Conservation (phyloP, 2,888 invertebrate species). For the Cerastoderma edule region DNA sequence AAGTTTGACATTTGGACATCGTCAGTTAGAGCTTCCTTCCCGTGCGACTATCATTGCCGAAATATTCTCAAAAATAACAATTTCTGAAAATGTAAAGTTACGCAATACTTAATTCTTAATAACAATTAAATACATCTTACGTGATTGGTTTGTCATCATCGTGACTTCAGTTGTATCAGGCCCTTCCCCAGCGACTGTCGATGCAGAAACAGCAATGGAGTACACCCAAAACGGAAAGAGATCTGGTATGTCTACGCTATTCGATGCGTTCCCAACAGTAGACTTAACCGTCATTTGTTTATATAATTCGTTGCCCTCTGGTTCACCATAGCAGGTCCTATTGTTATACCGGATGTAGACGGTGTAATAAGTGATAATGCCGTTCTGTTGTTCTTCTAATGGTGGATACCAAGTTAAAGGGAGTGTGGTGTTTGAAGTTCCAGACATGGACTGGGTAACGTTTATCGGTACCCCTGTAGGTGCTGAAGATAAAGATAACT, state of each 20-base stretch:
- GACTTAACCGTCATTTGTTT: too few relatives aligned
- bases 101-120: too few relatives aligned
- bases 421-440: neutral
- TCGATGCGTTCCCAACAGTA: too few relatives aligned
- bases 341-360: neutral
- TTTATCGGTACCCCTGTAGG: neutral
- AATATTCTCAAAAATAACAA: too few relatives aligned
- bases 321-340: neutral
- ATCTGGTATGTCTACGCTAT: too few relatives aligned
- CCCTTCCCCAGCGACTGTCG: constrained; percentile 4
- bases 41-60: too few relatives aligned
- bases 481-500: neutral
- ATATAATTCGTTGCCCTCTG: too few relatives aligned
- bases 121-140: neutral
- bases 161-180: neutral
- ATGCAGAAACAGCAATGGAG: neutral
- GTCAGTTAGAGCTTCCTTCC: too few relatives aligned
- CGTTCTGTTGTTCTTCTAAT: neutral
- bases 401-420: neutral
- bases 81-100: too few relatives aligned
- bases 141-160: constrained; percentile 9
- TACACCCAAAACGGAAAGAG: neutral
- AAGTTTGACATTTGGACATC: too few relatives aligned
- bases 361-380: constrained; percentile 2
- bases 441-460: neutral